A percentile compares a stretch with the other conserved stretches of the same genome.
Evolutionary conservation across 2,797 vertebrate species (phyloP).

Genomic region (Poecilia picta): DNA sequence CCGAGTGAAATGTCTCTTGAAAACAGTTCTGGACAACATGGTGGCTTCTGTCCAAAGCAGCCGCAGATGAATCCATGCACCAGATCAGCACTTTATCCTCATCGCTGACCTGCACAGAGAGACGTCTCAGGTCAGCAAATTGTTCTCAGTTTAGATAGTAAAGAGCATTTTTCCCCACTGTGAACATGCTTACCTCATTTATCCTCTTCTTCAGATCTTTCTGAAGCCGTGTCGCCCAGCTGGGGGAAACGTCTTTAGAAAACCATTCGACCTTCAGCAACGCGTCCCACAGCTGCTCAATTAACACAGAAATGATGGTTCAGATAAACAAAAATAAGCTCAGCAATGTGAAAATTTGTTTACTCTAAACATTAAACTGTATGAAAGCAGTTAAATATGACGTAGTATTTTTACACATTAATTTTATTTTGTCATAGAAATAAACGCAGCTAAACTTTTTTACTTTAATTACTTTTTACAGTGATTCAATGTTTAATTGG

Average conservation of each 20-base stretch:
- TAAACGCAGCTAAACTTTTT: neutral
- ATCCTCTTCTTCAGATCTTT: constrained; percentile 72
- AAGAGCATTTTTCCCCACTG: neutral
- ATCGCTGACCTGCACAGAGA: constrained; percentile 51
- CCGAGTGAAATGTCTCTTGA: constrained; percentile 55
- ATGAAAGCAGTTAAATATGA: neutral
- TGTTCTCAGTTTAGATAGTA: neutral
- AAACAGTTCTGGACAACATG: constrained; percentile 60
- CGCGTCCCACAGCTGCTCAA: constrained; percentile 75
- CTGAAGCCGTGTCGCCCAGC: constrained; percentile 57
- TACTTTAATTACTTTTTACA: neutral
- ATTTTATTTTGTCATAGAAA: neutral
- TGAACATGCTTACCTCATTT: constrained; percentile 50
- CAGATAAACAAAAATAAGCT: neutral
- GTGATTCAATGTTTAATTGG: neutral
- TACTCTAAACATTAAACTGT: neutral
- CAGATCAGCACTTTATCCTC: constrained; percentile 57
- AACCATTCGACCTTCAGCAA: constrained; percentile 69
- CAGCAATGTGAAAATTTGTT: neutral
- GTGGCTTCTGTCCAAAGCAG: constrained; percentile 36
- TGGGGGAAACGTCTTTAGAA: constrained; percentile 50
- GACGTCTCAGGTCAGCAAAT: neutral
- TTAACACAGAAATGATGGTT: neutral
- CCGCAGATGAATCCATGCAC: constrained; percentile 27
- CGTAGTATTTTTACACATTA: neutral